phyloP scores from a whole-genome alignment of 2,113 vertebrate genomes.

The Lepus europaeus region DNA sequence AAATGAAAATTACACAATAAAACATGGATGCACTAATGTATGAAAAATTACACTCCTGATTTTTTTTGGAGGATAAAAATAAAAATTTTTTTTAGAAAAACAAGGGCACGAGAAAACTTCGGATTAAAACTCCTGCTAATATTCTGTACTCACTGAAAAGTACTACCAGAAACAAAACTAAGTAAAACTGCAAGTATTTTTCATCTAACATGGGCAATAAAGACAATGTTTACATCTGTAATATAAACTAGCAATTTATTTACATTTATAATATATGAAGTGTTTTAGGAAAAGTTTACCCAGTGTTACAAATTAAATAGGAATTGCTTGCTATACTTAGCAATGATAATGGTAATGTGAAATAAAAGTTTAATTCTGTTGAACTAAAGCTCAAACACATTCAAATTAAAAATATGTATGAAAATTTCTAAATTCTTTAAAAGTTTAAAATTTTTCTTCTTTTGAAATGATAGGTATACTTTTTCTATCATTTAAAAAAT shows the following conservation, averaged over 20 bases:
- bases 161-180: slow-evolving; percentile 51
- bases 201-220: slow-evolving; percentile 46
- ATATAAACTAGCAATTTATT: slow-evolving; percentile 64
- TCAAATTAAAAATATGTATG: slow-evolving; percentile 63
- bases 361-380: slow-evolving; percentile 64
- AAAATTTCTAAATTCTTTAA: slow-evolving; percentile 56
- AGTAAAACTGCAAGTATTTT: slow-evolving; percentile 59
- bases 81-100: slow-evolving; percentile 49
- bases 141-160: slow-evolving; percentile 50
- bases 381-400: slow-evolving; percentile 63
- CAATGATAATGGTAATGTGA: slow-evolving; percentile 59
- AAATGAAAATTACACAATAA: slow-evolving; percentile 41
- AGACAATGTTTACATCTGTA: slow-evolving; percentile 55
- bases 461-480: slow-evolving; percentile 68
- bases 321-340: slow-evolving; percentile 51
- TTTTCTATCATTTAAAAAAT: slow-evolving; percentile 58
- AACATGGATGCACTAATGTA: slow-evolving; percentile 42
- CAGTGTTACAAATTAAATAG: slow-evolving; percentile 59
- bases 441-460: slow-evolving; percentile 55
- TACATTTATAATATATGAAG: slow-evolving; percentile 70
- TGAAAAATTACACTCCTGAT: slow-evolving; percentile 51
- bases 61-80: no score
- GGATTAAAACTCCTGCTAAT: neutral
- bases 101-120: slow-evolving; percentile 45
- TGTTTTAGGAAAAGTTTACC: slow-evolving; percentile 67